These are phyloP conservation scores for Cryptomyrus ogoouensis DNA, from an alignment of 2,113 vertebrate species.

Conservation along the genomic window DNA sequence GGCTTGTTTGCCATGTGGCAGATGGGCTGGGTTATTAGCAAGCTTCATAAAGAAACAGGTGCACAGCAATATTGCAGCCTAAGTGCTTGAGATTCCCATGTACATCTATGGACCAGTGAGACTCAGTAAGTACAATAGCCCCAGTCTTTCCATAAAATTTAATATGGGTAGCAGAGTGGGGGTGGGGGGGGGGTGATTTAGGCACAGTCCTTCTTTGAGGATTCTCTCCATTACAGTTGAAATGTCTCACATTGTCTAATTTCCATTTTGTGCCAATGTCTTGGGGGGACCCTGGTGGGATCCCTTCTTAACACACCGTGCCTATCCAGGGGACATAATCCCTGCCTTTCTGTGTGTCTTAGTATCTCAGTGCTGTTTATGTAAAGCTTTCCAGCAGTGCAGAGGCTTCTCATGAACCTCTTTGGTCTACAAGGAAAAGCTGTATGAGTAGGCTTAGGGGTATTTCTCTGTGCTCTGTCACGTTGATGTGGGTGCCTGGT, in stretches of 20 bases:
- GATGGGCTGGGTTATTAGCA: background rate
- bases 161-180: background rate
- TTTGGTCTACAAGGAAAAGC: background rate
- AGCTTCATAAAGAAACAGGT: background rate
- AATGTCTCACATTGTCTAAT: background rate
- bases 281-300: background rate
- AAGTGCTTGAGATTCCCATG: background rate
- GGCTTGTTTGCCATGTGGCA: background rate
- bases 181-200: background rate
- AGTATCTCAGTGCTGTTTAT: slow-evolving; percentile 6
- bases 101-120: background rate
- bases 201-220: background rate
- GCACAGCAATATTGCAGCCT: background rate
- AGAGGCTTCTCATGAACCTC: background rate
- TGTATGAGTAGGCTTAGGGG: background rate
- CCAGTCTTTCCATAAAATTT: slow-evolving; percentile 8
- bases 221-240: background rate
- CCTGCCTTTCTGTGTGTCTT: background rate
- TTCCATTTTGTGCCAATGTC: background rate
- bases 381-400: background rate
- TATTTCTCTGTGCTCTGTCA: background rate
- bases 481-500: background rate
- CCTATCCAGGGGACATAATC: background rate
- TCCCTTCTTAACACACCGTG: background rate
- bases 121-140: background rate